Evolutionary conservation across 1,140 invertebrate species (phyloP).

Genomic region (Aphelenchoides besseyi): DNA sequence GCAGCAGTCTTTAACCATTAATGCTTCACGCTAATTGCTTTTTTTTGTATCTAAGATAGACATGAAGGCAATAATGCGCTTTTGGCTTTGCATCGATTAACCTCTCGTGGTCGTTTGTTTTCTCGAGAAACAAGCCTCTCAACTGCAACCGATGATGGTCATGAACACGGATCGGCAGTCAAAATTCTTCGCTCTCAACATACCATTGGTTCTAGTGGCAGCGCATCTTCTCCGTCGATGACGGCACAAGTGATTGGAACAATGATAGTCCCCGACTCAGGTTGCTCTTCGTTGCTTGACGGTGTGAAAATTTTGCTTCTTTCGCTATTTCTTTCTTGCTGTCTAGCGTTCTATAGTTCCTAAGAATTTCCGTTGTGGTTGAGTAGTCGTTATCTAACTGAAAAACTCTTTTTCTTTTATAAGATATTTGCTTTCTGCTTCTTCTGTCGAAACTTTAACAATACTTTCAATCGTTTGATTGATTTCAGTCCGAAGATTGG

Average conservation of each 20-base stretch:
- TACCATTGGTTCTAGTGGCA: conserved; percentile 10
- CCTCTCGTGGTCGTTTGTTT: conserved; percentile 41
- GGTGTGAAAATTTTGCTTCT: background rate
- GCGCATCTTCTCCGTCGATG: conserved; percentile 29
- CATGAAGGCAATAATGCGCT: conserved; percentile 18
- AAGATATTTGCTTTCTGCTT: conserved; percentile 25
- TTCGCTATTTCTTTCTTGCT: conserved; percentile 20
- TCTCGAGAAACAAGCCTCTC: conserved; percentile 36
- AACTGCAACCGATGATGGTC: conserved; percentile 28
- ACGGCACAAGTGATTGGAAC: conserved; percentile 18
- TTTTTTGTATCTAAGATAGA: background rate
- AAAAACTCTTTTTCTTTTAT: conserved; percentile 4
- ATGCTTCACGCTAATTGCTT: too few relatives aligned
- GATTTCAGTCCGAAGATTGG: conserved; percentile 64
- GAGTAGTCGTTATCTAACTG: background rate
- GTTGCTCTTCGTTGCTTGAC: conserved; percentile 29
- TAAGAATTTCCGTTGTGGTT: background rate
- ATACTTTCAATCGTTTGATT: conserved; percentile 38
- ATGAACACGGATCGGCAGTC: background rate
- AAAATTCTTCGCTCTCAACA: conserved; percentile 20
- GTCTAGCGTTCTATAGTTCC: background rate
- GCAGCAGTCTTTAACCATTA: too few relatives aligned
- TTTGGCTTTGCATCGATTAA: conserved; percentile 36
- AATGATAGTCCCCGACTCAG: conserved; percentile 33
- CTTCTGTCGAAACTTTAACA: conserved; percentile 15